Evolutionary conservation across 2,113 vertebrate species (phyloP), one percentile per base, ranked within the genome.

Genomic region (Cochlearius cochlearius): DNA sequence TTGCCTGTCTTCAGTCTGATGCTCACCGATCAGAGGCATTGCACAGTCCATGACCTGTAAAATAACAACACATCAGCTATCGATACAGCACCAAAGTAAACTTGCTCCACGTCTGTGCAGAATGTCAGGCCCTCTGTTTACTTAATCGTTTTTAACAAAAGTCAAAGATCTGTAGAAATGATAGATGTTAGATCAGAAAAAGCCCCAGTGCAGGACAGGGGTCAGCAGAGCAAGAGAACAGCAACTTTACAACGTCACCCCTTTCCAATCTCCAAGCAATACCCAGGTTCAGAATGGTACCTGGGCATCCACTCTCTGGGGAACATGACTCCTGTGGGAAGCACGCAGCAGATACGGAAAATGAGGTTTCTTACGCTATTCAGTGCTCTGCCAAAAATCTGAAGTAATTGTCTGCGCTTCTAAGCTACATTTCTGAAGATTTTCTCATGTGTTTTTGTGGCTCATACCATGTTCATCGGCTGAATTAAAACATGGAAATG

Each of bases 21-120:
- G 99, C 82, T 99, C 99, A 18, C 99, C 99, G 7, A 99, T 99
- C 95, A 99, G 97, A 52, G 99, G 99, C 99, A 99, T 99, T 45
- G 99, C 99, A 56, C 99, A 99, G 88, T 99, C 99, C 98, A 99
- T 99, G 88, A 99, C 99, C 99, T 99, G 96, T 26, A 76, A 82
- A 78, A 87, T 1, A 68, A 50, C 50, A 73, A 30, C 8, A 23
- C n/a, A 16, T 88, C 89, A 95, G 72, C 72, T 50, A 17, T 15
- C 32, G 83, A 63, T 4, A 34, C 0, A 15, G 66, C 45, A 50
- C 53, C 53, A 30, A 13, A 32, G 52, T 8, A 18, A 77, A 86
- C 45, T 11, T 9, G 23, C 12, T 43, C 58, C 59, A 27, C 43
- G 32, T 23, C 25, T 21, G 6, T 7, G 16, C 5, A 30, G 30